These are phyloP conservation scores for Asobara japonica DNA, from an alignment of 1,140 invertebrate genomes.

Conservation along the genomic window DNA sequence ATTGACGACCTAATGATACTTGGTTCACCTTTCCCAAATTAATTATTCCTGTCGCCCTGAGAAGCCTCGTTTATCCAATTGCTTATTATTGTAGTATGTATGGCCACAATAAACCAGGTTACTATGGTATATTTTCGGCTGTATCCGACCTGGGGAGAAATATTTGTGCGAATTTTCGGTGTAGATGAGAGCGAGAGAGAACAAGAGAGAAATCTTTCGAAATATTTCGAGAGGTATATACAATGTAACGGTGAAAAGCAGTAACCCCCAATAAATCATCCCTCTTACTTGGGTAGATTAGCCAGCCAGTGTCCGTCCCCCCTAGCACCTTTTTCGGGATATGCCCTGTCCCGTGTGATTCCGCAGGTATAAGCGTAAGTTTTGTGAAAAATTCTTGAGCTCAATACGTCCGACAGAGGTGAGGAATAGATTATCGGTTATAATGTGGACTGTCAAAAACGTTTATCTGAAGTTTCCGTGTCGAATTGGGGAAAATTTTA, in stretches of 20 bases:
- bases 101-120: background rate
- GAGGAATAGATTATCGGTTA: too few species aligned
- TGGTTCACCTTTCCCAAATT: too few species aligned
- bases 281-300: conserved; percentile 25
- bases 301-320: background rate
- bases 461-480: too few species aligned
- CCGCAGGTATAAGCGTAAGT: background rate
- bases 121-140: background rate
- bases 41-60: too few species aligned
- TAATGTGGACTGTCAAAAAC: too few species aligned
- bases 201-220: background rate
- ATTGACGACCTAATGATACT: too few species aligned
- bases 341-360: background rate
- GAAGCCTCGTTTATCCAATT: background rate
- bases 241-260: background rate
- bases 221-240: background rate
- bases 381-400: background rate
- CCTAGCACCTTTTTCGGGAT: background rate
- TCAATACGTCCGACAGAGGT: too few species aligned
- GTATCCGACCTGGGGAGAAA: background rate
- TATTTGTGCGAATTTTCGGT: background rate
- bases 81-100: background rate
- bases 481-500: background rate
- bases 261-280: conserved; percentile 25
- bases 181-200: too few species aligned